These are phyloP conservation scores for Sebastiscus albofasciatus DNA, from an alignment of 2,797 vertebrate genomes.

Conservation along the genomic window DNA sequence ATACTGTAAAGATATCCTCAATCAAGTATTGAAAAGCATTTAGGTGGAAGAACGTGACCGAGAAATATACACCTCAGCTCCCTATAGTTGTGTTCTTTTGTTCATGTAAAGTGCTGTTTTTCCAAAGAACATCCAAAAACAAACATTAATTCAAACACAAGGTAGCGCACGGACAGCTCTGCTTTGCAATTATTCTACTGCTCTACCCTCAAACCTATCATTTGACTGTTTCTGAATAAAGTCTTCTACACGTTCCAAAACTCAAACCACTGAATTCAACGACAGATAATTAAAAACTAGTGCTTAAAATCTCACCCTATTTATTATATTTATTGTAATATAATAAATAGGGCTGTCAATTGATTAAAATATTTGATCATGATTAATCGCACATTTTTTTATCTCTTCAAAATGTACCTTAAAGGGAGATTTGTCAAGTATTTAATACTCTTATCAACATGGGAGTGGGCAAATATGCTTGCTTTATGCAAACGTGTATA, in stretches of 20 bases:
- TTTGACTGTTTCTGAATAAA: slow-evolving; percentile 20
- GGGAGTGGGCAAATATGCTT: too few species aligned
- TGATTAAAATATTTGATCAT: too few species aligned
- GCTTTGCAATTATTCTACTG: slow-evolving; percentile 28
- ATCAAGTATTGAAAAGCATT: not conserved
- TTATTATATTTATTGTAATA: too few species aligned
- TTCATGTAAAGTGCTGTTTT: not conserved
- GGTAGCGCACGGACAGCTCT: not conserved
- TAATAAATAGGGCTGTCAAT: too few species aligned
- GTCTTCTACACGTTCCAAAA: slow-evolving; percentile 1
- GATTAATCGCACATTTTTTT: too few species aligned
- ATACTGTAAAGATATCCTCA: not conserved
- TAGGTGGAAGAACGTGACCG: not conserved
- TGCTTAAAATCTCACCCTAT: too few species aligned
- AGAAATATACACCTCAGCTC: not conserved
- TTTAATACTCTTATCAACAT: too few species aligned
- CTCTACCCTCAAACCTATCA: slow-evolving; percentile 24
- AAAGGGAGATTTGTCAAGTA: too few species aligned
- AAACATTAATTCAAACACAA: not conserved
- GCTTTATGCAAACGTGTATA: too few species aligned
- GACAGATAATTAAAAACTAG: not conserved
- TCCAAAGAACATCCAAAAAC: not conserved
- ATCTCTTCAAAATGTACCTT: too few species aligned
- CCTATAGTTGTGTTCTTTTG: slow-evolving; percentile 3
- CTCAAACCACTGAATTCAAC: not conserved